Conservation (phyloP, 2,888 invertebrate genomes). For the Arctia plantaginis region DNA sequence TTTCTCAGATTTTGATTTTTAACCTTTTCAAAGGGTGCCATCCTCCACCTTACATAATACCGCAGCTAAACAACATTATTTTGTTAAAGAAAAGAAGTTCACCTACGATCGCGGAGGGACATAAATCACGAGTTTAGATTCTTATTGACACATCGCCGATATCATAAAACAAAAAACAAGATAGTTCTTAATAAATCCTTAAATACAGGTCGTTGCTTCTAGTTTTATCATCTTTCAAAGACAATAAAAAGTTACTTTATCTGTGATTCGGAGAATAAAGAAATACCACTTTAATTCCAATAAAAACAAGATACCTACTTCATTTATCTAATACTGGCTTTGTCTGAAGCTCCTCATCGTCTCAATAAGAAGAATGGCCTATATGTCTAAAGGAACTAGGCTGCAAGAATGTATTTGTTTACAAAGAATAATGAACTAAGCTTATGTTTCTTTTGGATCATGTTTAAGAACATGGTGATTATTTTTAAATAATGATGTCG, state of each 20-base stretch:
- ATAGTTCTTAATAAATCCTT: background rate
- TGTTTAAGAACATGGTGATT: slow-evolving; percentile 18
- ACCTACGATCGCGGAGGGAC: background rate
- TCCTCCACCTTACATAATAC: background rate
- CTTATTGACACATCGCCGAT: background rate
- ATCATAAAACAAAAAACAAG: background rate
- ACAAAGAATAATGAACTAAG: slow-evolving; percentile 39
- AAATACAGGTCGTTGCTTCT: background rate
- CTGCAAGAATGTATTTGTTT: slow-evolving; percentile 31
- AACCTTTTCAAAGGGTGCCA: background rate
- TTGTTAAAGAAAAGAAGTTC: background rate
- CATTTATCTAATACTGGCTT: slow-evolving; percentile 43
- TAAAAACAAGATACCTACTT: slow-evolving; percentile 32
- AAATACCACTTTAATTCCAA: slow-evolving; percentile 23
- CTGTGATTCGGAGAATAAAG: slow-evolving; percentile 26
- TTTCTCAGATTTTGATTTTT: background rate
- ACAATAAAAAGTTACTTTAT: slow-evolving; percentile 10
- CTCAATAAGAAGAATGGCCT: slow-evolving; percentile 41
- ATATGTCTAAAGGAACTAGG: slow-evolving; percentile 31
- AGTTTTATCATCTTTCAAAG: slow-evolving; percentile 3
- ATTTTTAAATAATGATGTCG: slow-evolving; percentile 17
- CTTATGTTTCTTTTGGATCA: slow-evolving; percentile 19
- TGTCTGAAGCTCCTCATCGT: slow-evolving; percentile 20
- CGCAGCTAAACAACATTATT: background rate
- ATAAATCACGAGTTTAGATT: background rate